A percentile compares a stretch with the other conserved stretches of the same genome.
These are phyloP conservation scores for Chrysina gloriosa DNA, from an alignment of 2,888 invertebrate species.

Conservation along the genomic window DNA sequence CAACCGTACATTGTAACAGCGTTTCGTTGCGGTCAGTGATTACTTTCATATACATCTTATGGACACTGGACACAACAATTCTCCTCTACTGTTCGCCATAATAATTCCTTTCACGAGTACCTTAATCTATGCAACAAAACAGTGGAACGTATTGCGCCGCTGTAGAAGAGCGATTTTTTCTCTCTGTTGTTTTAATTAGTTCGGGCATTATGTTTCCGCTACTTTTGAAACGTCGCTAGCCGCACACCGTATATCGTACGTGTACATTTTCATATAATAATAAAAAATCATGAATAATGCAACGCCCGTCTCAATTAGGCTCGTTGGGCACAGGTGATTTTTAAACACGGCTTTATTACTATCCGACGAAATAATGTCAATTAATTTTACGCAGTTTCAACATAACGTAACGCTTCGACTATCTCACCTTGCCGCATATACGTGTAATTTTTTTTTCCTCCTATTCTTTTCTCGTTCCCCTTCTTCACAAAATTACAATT, in stretches of 20 bases:
- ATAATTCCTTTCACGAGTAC: conserved; percentile 46
- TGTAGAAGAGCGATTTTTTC: conserved; percentile 49
- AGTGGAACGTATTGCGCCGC: conserved; percentile 47
- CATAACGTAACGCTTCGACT: conserved; percentile 30
- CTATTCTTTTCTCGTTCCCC: conserved; percentile 4
- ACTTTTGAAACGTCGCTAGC: conserved; percentile 42
- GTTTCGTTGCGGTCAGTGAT: conserved; percentile 60
- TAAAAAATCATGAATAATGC: conserved; percentile 31
- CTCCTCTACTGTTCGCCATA: conserved; percentile 49
- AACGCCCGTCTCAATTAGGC: conserved; percentile 11
- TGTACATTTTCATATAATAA: conserved; percentile 31
- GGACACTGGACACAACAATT: conserved; percentile 54
- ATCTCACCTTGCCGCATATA: neutral
- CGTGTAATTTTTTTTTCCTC: neutral
- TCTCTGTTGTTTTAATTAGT: conserved; percentile 49
- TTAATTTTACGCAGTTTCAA: conserved; percentile 35
- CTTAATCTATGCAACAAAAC: conserved; percentile 46
- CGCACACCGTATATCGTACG: too few relatives aligned
- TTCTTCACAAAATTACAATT: conserved; percentile 25
- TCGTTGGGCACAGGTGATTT: conserved; percentile 35
- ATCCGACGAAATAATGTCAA: conserved; percentile 29
- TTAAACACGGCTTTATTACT: conserved; percentile 29
- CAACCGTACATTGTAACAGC: conserved; percentile 62
- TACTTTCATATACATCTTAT: conserved; percentile 60
- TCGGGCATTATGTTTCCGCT: conserved; percentile 47